Evolutionary conservation across 2,888 invertebrate species (phyloP), one percentile per base, ranked within the genome.

Genomic region (Drosophila algonquin): DNA sequence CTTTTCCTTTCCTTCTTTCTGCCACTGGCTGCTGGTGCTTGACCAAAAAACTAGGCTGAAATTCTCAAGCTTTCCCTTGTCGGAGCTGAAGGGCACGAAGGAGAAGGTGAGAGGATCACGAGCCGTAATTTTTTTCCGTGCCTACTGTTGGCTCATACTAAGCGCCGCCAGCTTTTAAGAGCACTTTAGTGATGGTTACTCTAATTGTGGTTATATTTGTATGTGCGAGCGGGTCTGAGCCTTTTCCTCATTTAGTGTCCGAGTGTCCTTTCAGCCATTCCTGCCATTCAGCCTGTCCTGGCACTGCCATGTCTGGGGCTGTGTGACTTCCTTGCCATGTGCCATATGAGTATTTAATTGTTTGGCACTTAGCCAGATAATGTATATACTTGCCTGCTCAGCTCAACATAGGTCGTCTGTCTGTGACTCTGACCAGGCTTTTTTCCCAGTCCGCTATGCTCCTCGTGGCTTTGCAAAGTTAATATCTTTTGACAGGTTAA

Each of bases 111-210:
- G 24, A 0, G 0, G 50, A 30, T 21, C 50, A 30, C 32, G 1
- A 32, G 12, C 55, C 46, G 58, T 63, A 27, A 27, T 18, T 40
- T 64, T 62, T 60, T 53, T 53, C n/a, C 24, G 3, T 4, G 0
- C n/a, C 63, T 74, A 73, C 52, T 64, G 72, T 72, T 21, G 1
- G 21, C 2, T 21, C 24, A 24, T 24, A 5, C 24, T 24, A 24
- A 5, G 24, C 24, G 82, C 77, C 73, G 54, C 71, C 18, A 70
- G 75, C 80, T 71, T 75, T 80, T 81, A 73, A 74, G 64, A 73
- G 79, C 79, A 81, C 77, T 80, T 79, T 79, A 71, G 75, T 73
- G 72, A 67, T 77, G 80, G 79, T 82, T 84, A 85, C 82, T 78
- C 86, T 82, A 86, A 81, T 85, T 85, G 86, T 85, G 84, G 82